A percentile compares a stretch with the other conserved stretches of the same genome.
Conservation (phyloP, 2,113 vertebrate species). For the Candoia aspera region DNA sequence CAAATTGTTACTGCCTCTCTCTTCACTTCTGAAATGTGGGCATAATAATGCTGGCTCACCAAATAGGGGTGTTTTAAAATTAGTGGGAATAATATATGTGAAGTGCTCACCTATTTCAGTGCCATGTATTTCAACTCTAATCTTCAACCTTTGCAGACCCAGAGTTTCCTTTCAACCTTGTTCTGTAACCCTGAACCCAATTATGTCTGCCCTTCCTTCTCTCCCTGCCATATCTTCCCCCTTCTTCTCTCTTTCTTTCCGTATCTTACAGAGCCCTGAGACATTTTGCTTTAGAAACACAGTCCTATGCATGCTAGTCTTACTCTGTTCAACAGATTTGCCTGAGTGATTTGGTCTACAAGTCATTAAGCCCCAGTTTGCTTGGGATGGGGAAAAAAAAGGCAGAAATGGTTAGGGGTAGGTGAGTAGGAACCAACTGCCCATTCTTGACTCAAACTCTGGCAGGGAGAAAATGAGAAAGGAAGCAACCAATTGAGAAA, state of each 20-base stretch:
- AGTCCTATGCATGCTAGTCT: too few relatives aligned
- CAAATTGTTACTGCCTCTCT: too few relatives aligned
- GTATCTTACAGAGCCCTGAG: neutral
- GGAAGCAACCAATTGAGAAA: too few relatives aligned
- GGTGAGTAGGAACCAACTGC: too few relatives aligned
- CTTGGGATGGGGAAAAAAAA: too few relatives aligned
- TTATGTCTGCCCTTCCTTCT: neutral
- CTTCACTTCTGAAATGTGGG: neutral
- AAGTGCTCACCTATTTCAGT: neutral
- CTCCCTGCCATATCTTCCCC: neutral
- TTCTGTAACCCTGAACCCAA: neutral
- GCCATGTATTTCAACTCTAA: neutral
- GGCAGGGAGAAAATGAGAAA: too few relatives aligned
- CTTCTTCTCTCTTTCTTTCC: neutral
- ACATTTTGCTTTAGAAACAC: too few relatives aligned
- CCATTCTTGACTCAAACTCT: too few relatives aligned
- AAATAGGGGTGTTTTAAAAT: neutral
- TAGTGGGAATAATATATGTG: neutral
- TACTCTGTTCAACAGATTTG: too few relatives aligned
- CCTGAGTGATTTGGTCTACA: too few relatives aligned
- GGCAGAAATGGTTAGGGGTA: too few relatives aligned
- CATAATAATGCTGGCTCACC: neutral
- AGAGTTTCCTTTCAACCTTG: neutral
- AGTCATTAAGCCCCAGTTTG: too few relatives aligned
- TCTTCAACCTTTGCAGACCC: neutral